A percentile compares a stretch with the other conserved stretches of the same genome.
phyloP scores from a whole-genome alignment of 2,888 invertebrate species.

The Pammene fasciana region DNA sequence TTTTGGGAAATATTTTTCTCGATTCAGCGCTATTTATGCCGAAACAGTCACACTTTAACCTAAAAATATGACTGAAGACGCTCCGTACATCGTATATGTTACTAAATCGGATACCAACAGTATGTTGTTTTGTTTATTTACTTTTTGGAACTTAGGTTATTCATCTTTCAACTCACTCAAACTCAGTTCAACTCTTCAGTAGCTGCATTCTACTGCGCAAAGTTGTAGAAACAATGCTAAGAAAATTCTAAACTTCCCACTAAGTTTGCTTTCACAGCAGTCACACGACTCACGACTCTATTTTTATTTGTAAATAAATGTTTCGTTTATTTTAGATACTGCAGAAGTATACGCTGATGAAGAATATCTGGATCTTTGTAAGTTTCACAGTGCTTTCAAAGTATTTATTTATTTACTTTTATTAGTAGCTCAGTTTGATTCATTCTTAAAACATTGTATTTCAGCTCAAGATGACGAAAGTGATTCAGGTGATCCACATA shows the following conservation, averaged over 20 bases:
- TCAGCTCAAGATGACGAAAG: conserved; percentile 21
- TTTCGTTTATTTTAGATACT: conserved; percentile 18
- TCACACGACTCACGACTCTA: no score
- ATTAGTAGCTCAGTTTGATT: not conserved
- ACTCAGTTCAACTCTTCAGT: no score
- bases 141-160: not conserved
- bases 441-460: not conserved
- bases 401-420: no score
- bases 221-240: not conserved
- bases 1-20: not conserved
- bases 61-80: conserved; percentile 27
- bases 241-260: not conserved
- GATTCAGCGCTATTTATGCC: conserved; percentile 25
- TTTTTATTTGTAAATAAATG: no score
- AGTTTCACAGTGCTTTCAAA: not conserved
- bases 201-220: not conserved
- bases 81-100: conserved; percentile 23
- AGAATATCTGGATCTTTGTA: conserved; percentile 29
- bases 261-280: no score
- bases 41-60: conserved; percentile 1
- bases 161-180: no score
- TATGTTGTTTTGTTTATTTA: not conserved
- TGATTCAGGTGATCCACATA: conserved; percentile 10
- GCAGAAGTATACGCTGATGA: conserved; percentile 11
- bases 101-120: conserved; percentile 3